Percentiles rank a stretch among this genome's conserved stretches.
Evolutionary conservation across 2,888 invertebrate species (phyloP).

Genomic region (Eledona agricola): DNA sequence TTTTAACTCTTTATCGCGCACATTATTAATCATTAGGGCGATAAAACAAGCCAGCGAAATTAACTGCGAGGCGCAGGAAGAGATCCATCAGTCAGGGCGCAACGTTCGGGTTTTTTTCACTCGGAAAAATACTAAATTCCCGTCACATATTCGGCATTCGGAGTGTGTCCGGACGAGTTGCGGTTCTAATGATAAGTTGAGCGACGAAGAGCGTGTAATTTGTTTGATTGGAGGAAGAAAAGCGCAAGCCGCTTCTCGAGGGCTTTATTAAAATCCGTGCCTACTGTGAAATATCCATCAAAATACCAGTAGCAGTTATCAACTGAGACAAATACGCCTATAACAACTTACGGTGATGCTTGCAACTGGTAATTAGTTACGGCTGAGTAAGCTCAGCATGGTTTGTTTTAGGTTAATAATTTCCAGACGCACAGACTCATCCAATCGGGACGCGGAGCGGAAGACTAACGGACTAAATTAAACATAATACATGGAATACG

Average conservation of each 20-base stretch:
- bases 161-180: too few species aligned
- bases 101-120: slow-evolving; percentile 3
- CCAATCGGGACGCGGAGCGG: too few species aligned
- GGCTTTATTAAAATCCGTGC: slow-evolving; percentile 23
- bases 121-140: too few species aligned
- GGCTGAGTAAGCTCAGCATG: slow-evolving; percentile 19
- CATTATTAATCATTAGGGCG: slow-evolving; percentile 47
- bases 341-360: slow-evolving; percentile 25
- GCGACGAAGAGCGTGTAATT: slow-evolving; percentile 16
- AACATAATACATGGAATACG: too few species aligned
- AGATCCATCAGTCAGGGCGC: slow-evolving; percentile 17
- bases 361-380: slow-evolving; percentile 20
- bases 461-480: too few species aligned
- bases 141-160: too few species aligned
- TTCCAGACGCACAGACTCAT: too few species aligned
- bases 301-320: slow-evolving; percentile 23
- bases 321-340: slow-evolving; percentile 20
- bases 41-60: slow-evolving; percentile 47
- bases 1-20: slow-evolving; percentile 46
- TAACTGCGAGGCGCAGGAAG: slow-evolving; percentile 40
- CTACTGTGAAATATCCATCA: slow-evolving; percentile 29
- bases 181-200: too few species aligned
- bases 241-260: slow-evolving; percentile 9
- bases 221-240: slow-evolving; percentile 17
- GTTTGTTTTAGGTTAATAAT: slow-evolving; percentile 8